Evolutionary conservation across 2,797 vertebrate species (phyloP).

Genomic region (Phalloptychus januarius): DNA sequence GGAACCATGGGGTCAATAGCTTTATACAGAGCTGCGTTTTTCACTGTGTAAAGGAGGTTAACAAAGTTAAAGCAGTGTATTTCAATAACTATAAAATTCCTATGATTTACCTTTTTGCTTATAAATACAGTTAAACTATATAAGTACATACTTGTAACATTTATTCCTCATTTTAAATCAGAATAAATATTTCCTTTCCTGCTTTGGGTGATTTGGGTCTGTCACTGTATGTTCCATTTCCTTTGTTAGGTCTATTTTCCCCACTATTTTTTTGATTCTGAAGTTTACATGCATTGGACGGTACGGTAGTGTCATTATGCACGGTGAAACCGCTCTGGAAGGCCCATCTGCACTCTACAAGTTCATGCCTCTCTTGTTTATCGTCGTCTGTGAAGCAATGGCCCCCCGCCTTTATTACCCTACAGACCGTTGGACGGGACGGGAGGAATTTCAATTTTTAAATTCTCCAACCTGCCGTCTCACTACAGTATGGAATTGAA

Average conservation of each 20-base stretch:
- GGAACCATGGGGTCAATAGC: constrained; percentile 38
- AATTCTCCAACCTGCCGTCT: neutral
- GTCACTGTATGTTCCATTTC: neutral
- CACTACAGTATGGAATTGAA: neutral
- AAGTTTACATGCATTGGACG: neutral
- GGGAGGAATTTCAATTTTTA: neutral
- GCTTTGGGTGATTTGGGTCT: neutral
- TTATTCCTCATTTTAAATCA: neutral
- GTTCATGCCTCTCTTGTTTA: neutral
- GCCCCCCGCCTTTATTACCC: neutral
- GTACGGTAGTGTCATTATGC: neutral
- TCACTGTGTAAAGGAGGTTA: constrained; percentile 12
- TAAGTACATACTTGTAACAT: neutral
- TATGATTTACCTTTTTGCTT: neutral
- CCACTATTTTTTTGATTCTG: neutral
- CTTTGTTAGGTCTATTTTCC: neutral
- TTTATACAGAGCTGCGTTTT: constrained; percentile 14
- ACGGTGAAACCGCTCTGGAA: neutral
- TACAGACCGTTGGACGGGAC: neutral
- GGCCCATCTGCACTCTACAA: neutral
- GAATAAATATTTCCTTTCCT: neutral
- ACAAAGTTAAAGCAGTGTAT: neutral
- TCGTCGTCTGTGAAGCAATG: neutral
- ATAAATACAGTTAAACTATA: neutral
- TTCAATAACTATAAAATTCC: neutral